phyloP scores from a whole-genome alignment of 30 jellyfish, hydroid and myxozoan genomes.

The Aurelia sp. region DNA sequence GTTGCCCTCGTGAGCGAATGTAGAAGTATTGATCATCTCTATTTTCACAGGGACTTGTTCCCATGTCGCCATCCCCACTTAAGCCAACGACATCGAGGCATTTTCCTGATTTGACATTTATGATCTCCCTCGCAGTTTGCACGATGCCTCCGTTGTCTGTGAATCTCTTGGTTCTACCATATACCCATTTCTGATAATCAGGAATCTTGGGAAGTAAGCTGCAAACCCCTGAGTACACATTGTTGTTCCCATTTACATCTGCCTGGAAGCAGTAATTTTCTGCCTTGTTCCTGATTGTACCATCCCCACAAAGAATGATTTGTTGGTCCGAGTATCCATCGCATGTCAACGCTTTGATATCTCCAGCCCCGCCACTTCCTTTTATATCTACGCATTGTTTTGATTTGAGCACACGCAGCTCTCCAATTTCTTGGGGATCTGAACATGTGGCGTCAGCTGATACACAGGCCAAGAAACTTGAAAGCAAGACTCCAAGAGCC shows the following conservation, averaged over 20 bases:
- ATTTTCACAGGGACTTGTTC: slow-evolving; percentile 6
- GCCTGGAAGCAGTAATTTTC: slow-evolving; percentile 48
- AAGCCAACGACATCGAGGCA: slow-evolving; percentile 43
- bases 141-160: slow-evolving; percentile 38
- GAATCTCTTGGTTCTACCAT: slow-evolving; percentile 15
- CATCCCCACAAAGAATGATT: slow-evolving; percentile 47
- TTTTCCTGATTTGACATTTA: slow-evolving; percentile 13
- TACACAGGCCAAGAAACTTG: neutral
- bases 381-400: slow-evolving; percentile 37
- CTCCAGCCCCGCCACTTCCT: slow-evolving; percentile 39
- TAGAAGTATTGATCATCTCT: slow-evolving; percentile 36
- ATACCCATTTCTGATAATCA: slow-evolving; percentile 20
- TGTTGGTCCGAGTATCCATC: slow-evolving; percentile 40
- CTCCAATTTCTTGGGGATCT: slow-evolving; percentile 33
- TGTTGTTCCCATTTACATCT: slow-evolving; percentile 1
- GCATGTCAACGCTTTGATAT: slow-evolving; percentile 12
- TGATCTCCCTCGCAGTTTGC: slow-evolving; percentile 41
- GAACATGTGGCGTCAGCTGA: slow-evolving; percentile 33
- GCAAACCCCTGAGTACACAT: slow-evolving; percentile 17
- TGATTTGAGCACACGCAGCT: slow-evolving; percentile 35
- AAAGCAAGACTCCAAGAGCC: too few species aligned
- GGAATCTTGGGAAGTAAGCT: slow-evolving; percentile 16
- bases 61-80: slow-evolving; percentile 27
- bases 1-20: slow-evolving; percentile 15
- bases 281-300: slow-evolving; percentile 50